These are phyloP conservation scores for Nymphicus hollandicus DNA, from an alignment of 2,113 vertebrate genomes.

Conservation along the genomic window DNA sequence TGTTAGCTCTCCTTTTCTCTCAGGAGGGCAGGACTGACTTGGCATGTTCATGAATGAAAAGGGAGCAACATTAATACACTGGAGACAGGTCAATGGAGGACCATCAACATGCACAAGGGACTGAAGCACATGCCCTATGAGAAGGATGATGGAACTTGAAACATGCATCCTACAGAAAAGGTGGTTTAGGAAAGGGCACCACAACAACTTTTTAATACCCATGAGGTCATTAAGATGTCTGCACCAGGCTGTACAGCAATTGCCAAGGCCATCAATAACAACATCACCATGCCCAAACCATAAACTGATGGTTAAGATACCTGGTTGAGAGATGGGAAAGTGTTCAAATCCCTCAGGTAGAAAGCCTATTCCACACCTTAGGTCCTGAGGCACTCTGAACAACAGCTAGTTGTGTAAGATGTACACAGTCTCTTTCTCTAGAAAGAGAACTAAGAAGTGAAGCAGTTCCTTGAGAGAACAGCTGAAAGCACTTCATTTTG, in stretches of 20 bases:
- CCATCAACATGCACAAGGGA: not conserved
- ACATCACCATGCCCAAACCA: not conserved
- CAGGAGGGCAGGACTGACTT: not conserved
- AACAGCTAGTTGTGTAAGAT: not conserved
- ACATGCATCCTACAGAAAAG: not conserved
- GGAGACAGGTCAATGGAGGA: not conserved
- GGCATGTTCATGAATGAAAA: not conserved
- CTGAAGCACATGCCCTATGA: fast-evolving
- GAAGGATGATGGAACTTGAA: not conserved
- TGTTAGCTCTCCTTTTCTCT: not conserved
- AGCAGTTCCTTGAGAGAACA: not conserved
- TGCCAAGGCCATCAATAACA: not conserved
- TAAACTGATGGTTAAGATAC: not conserved
- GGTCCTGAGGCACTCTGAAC: not conserved
- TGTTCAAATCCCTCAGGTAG: not conserved
- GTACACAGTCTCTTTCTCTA: not conserved
- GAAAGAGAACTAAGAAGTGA: not conserved
- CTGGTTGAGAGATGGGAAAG: not conserved
- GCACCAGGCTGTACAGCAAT: not conserved
- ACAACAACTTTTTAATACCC: not conserved
- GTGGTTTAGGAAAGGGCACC: not conserved
- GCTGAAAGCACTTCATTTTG: not conserved
- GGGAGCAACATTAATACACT: not conserved
- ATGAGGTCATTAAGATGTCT: not conserved
- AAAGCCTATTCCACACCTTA: not conserved